phyloP scores from a whole-genome alignment of 2,888 invertebrate genomes.

The Agriopis marginaria region DNA sequence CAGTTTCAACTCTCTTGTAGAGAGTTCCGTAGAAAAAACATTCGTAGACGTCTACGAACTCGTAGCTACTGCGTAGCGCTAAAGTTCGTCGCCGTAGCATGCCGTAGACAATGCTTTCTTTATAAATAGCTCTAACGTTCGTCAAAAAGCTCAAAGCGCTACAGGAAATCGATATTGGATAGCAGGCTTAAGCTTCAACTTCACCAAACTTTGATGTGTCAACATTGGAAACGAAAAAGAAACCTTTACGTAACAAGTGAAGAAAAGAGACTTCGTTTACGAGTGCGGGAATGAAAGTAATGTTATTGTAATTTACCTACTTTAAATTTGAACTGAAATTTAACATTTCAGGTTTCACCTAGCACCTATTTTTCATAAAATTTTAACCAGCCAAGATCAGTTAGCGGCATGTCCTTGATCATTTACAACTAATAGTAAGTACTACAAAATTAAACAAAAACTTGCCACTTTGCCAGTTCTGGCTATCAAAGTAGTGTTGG shows the following conservation, averaged over 20 bases:
- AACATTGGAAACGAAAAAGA: slow-evolving; percentile 18
- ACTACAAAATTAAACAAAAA: no score
- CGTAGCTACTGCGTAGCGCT: slow-evolving; percentile 24
- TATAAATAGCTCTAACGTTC: slow-evolving; percentile 11
- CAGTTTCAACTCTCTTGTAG: slow-evolving; percentile 6
- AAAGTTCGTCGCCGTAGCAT: slow-evolving; percentile 22
- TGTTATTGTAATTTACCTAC: neutral
- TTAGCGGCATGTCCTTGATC: no score
- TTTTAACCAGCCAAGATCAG: no score
- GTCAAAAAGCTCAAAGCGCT: slow-evolving; percentile 13
- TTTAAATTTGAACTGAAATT: neutral
- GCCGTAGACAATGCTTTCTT: slow-evolving; percentile 17
- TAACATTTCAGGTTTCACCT: neutral
- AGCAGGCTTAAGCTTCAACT: slow-evolving; percentile 4
- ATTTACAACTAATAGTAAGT: no score
- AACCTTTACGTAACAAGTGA: slow-evolving; percentile 31
- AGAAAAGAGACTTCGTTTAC: neutral
- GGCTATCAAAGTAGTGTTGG: no score
- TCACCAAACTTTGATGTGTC: slow-evolving; percentile 11
- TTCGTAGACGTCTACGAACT: slow-evolving; percentile 25
- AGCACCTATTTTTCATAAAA: no score
- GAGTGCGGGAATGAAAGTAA: neutral
- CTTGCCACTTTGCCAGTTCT: no score
- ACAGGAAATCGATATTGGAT: slow-evolving; percentile 23
- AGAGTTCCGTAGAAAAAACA: slow-evolving; percentile 2